Conservation (phyloP, 1,140 invertebrate genomes). For the Drosophila aff. region DNA sequence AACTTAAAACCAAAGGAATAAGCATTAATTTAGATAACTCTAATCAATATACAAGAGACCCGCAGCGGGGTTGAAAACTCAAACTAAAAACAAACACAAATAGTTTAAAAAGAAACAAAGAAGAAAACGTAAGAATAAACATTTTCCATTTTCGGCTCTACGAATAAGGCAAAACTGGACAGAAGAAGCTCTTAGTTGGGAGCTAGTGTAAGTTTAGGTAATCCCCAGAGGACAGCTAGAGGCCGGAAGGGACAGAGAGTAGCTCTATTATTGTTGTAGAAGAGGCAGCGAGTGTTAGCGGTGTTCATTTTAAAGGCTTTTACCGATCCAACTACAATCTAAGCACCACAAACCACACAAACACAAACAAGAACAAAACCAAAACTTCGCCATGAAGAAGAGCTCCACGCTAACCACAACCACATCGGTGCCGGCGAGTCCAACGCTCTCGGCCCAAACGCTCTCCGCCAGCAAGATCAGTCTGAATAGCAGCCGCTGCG, state of each 20-base stretch:
- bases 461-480: constrained; percentile 84
- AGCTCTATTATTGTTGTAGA: constrained; percentile 69
- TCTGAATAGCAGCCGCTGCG: constrained; percentile 71
- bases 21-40: constrained; percentile 52
- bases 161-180: constrained; percentile 35
- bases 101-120: constrained; percentile 32
- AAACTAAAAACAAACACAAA: constrained; percentile 22
- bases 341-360: constrained; percentile 35
- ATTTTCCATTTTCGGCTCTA: constrained; percentile 67
- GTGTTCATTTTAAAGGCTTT: constrained; percentile 82
- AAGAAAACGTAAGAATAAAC: constrained; percentile 30
- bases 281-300: constrained; percentile 68
- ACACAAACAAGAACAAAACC: constrained; percentile 8
- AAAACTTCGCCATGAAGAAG: constrained; percentile 73
- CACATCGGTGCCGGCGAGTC: constrained; percentile 79
- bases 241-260: constrained; percentile 16
- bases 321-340: constrained; percentile 62
- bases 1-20: constrained; percentile 30
- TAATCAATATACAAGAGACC: constrained; percentile 48
- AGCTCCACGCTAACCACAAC: constrained; percentile 81
- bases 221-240: constrained; percentile 7
- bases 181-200: constrained; percentile 5
- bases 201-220: constrained; percentile 28
- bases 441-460: constrained; percentile 80
- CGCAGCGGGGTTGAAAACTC: constrained; percentile 23